Percentiles rank a stretch among this genome's conserved stretches.
phyloP scores from a whole-genome alignment of 2,113 vertebrate species.

The Cariama cristata region DNA sequence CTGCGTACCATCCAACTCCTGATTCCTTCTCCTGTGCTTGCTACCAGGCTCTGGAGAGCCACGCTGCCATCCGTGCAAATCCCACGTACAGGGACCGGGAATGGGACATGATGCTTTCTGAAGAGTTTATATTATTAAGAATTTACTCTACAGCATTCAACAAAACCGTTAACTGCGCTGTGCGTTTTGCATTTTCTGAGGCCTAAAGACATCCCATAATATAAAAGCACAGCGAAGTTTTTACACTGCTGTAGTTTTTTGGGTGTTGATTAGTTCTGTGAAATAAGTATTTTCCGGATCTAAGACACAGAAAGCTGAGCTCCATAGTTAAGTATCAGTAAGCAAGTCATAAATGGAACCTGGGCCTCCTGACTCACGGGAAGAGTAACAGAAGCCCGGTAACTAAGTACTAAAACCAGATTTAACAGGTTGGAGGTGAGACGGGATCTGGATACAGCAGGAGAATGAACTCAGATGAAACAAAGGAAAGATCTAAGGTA shows the following conservation, averaged over 20 bases:
- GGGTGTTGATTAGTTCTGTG: neutral
- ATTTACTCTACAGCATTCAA: neutral
- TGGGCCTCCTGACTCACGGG: neutral
- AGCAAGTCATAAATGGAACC: neutral
- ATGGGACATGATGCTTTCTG: neutral
- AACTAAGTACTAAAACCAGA: neutral
- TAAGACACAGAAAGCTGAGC: neutral
- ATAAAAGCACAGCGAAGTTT: neutral
- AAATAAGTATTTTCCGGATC: neutral
- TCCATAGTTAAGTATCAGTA: neutral
- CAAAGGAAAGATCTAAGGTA: neutral
- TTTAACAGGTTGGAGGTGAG: neutral
- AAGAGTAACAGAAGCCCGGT: neutral
- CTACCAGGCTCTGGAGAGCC: neutral
- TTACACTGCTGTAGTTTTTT: neutral
- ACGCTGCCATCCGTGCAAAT: neutral
- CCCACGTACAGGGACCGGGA: neutral
- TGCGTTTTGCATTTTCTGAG: neutral
- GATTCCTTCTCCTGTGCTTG: rapidly evolving
- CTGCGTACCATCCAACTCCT: neutral
- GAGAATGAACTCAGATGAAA: neutral
- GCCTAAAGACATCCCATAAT: neutral
- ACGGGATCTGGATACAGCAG: neutral
- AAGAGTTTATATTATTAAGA: neutral
- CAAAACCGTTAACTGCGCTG: neutral